Evolutionary conservation across 2,888 invertebrate species (phyloP).

Genomic region (Drosophila planitibia): DNA sequence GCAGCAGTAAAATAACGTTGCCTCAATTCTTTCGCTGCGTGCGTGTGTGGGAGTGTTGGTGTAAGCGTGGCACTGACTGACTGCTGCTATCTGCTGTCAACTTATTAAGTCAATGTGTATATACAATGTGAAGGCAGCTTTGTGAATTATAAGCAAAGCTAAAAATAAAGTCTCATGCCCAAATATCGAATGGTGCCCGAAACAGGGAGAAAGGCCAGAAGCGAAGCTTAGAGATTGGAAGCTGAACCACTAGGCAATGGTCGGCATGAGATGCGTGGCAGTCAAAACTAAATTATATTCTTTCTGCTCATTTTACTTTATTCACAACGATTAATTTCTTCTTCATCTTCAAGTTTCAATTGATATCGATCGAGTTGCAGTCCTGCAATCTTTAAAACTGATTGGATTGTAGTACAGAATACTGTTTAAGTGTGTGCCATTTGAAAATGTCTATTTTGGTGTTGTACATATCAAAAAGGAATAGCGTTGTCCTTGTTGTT

Average conservation of each 20-base stretch:
- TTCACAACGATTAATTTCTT: not conserved
- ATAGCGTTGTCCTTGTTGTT: not conserved
- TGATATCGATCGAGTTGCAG: not conserved
- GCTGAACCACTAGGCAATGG: conserved; percentile 9
- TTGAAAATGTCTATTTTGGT: not conserved
- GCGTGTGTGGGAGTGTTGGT: conserved; percentile 25
- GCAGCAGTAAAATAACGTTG: conserved; percentile 10
- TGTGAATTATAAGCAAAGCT: conserved; percentile 60
- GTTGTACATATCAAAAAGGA: not conserved
- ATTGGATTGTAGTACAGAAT: not conserved
- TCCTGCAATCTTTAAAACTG: not conserved
- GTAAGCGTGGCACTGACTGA: conserved; percentile 60
- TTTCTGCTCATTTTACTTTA: not conserved
- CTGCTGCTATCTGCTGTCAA: conserved; percentile 71
- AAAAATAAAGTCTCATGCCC: conserved; percentile 58
- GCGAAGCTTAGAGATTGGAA: not conserved
- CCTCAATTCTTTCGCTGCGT: not conserved
- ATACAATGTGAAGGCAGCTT: conserved; percentile 26
- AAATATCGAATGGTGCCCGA: conserved; percentile 3
- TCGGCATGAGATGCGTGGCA: not conserved
- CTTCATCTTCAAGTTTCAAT: not conserved
- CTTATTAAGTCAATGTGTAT: conserved; percentile 72
- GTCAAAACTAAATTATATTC: not conserved
- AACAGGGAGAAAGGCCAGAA: not conserved
- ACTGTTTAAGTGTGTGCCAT: not conserved